A percentile compares a stretch with the other conserved stretches of the same genome.
These are phyloP conservation scores for Galaxias olidus DNA, from an alignment of 2,797 vertebrate species.

Conservation along the genomic window DNA sequence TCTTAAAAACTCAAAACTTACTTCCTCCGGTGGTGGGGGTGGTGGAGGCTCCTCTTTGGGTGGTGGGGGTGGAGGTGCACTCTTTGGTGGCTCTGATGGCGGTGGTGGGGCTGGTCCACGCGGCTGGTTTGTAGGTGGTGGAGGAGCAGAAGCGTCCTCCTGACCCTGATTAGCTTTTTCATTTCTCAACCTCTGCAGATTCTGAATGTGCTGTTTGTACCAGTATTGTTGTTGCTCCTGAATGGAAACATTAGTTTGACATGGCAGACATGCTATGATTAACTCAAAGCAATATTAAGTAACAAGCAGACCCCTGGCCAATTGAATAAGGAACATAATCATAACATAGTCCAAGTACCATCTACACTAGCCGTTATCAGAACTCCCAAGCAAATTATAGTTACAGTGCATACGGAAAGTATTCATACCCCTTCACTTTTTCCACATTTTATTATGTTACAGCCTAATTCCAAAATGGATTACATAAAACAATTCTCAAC, in stretches of 20 bases:
- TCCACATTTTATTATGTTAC: too few relatives aligned
- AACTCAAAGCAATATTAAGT: background rate
- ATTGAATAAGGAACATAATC: too few relatives aligned
- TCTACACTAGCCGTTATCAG: too few relatives aligned
- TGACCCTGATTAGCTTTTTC: slow-evolving; percentile 74
- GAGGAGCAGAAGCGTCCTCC: slow-evolving; percentile 10
- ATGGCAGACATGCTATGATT: slow-evolving; percentile 6
- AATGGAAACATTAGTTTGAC: slow-evolving; percentile 15
- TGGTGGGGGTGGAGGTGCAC: slow-evolving; percentile 80
- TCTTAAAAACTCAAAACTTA: slow-evolving; percentile 59
- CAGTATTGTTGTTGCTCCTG: slow-evolving; percentile 95
- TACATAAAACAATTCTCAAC: too few relatives aligned
- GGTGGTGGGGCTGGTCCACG: slow-evolving; percentile 56
- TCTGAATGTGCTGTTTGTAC: slow-evolving; percentile 95
- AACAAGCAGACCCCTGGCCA: background rate
- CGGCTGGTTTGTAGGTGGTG: slow-evolving; percentile 44
- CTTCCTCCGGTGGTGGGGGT: slow-evolving; percentile 83
- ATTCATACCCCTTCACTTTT: too few relatives aligned
- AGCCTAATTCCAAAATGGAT: too few relatives aligned
- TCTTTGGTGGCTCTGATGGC: slow-evolving; percentile 70
- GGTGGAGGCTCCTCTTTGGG: slow-evolving; percentile 83
- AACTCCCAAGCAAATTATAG: too few relatives aligned
- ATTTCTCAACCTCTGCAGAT: slow-evolving; percentile 82
- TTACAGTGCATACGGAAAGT: too few relatives aligned
- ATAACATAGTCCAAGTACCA: too few relatives aligned